Evolutionary conservation across 2,113 vertebrate genomes (phyloP).

Genomic region (Bubo scandiacus): DNA sequence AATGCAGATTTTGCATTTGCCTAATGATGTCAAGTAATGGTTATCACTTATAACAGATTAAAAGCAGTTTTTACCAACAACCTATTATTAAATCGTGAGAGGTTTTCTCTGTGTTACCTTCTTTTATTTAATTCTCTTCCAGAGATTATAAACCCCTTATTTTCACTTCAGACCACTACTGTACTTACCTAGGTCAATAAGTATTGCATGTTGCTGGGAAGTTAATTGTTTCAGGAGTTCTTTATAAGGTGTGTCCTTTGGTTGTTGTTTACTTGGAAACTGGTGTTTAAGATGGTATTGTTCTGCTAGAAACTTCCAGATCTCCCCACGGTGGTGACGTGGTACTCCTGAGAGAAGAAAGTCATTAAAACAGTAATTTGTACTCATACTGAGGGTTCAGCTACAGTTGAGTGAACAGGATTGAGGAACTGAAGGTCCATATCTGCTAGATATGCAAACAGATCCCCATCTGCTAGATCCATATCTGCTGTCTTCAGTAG

Average conservation of each 20-base stretch:
- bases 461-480: background rate
- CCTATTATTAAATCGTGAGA: background rate
- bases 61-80: background rate
- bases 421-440: background rate
- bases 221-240: constrained; percentile 95
- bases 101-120: background rate
- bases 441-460: background rate
- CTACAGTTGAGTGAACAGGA: background rate
- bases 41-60: background rate
- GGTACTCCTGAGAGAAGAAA: constrained; percentile 83
- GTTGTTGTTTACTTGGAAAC: constrained; percentile 78
- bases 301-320: constrained; percentile 95
- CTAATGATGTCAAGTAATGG: background rate
- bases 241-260: constrained; percentile 88
- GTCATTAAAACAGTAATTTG: background rate
- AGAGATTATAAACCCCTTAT: background rate
- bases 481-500: background rate
- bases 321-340: constrained; percentile 91
- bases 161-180: background rate
- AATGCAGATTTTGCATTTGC: background rate
- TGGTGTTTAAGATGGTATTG: constrained; percentile 88
- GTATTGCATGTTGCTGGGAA: constrained; percentile 96
- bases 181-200: constrained; percentile 92
- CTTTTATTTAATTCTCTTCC: background rate
- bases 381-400: background rate